Base-by-base conservation (phyloP, 2,888 invertebrate genomes). In the Germaria angustata region DNA sequence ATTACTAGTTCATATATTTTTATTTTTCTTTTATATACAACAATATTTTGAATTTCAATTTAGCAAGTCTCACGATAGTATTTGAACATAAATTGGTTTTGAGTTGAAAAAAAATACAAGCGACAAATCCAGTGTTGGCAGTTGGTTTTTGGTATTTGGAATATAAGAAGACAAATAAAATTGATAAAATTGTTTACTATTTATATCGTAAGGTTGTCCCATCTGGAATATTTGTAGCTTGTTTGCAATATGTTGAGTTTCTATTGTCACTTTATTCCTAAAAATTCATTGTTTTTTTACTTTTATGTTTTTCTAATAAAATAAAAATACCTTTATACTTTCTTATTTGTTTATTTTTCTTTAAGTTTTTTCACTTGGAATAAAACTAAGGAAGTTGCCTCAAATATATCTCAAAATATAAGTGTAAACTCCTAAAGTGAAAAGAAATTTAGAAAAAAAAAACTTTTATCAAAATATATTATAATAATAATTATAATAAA, bases 11-110 rank as follows among this genome's bases (percentile, higher is more conserved):
- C 32, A 22, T 24, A 24, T 61, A 68, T 68, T 61, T 76, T 72
- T 72, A 39, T n/a, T 41, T 53, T 66, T 28, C 15, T 20, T 44
- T 55, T 75, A 55, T 41, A 53, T 17, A 65, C 8, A 75, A 57
- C 46, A 55, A 76, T 80, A 80, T 75, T 80, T 78, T 63, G 78
- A 81, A 78, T 78, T 78, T 81, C 78, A 81, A 81, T 81, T 78
- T 81, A 68, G 41, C 22, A 73, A 81, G 77, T 78, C 81, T 81
- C 81, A 73, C 55, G 72, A 65, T 78, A 81, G 77, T 41, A 73
- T 81, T 81, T 78, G 77, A 53, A 22, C 81, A 77, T 77, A 81
- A 81, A 77, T 72, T 81, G 77, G 53, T n/a, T 77, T 53, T 72
- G 66, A 66, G 59, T 39, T 36, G 8, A 51, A 63, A 51, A 46